Base-by-base conservation (phyloP, 2,797 vertebrate genomes). In the Agapornis canus region DNA sequence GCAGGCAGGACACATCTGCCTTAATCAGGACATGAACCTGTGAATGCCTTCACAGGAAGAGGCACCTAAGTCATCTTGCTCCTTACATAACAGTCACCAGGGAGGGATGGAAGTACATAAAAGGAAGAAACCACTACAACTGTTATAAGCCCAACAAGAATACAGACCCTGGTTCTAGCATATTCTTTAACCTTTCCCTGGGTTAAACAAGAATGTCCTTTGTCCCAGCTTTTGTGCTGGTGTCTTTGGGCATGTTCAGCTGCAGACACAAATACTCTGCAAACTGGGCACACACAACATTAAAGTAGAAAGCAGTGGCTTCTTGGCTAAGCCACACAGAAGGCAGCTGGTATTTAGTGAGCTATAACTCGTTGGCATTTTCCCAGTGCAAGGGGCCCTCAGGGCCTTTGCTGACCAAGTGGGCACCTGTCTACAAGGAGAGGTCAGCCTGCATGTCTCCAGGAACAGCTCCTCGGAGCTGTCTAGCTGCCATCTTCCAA, bases 351-450 rank as follows among this genome's bases (percentile, higher is more conserved):
- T 45, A 89, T 48, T 52, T 56, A 26, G 22, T 51, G 48, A 81
- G 21, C 32, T 68, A 1, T 20, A 45, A 39, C 27, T 9, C 5
- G 12, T 27, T 19, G 45, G 19, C 7, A 54, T 21, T 12, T 21
- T 76, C 22, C 42, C 13, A 87, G 42, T 9, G 52, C 5, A 2
- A 1, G 5, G 11, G 4, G 6, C 25, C 23, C 15, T 47, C 35
- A 32, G 16, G 21, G 22, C 43, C 52, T 82, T 86, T 79, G 22
- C 42, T 72, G 49, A 49, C 32, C 32, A 32, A 22, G 32, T 0
- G 0, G 13, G 6, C 56, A 45, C 22, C 1, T 0, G 22, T 57
- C 29, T 6, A 26, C 26, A 48, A 78, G 40, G 11, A 39, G 10
- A 9, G 5, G 17, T 37, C 63, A 79, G 27, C n/a, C 43, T 71